These are phyloP conservation scores for Mechanitis messenoides DNA, from an alignment of 2,888 invertebrate genomes.

Conservation along the genomic window DNA sequence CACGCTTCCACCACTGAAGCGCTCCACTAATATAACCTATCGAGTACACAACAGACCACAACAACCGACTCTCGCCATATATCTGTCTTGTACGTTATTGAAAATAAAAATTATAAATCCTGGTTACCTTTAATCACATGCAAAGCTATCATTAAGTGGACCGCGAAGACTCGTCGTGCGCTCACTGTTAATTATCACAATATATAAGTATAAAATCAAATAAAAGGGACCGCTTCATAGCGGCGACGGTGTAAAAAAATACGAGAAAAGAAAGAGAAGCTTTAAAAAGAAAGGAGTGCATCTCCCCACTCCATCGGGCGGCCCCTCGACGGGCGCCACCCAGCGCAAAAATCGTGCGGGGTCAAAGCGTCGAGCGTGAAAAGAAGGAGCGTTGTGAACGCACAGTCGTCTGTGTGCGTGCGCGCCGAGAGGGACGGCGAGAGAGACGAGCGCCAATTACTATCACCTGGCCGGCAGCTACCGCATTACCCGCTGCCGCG, in stretches of 20 bases:
- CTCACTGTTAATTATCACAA: constrained; percentile 75
- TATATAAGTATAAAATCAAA: constrained; percentile 63
- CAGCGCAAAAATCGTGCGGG: constrained; percentile 80
- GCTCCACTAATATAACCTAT: constrained; percentile 47
- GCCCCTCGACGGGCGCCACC: constrained; percentile 77
- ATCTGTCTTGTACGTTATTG: constrained; percentile 38
- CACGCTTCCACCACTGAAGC: constrained; percentile 49
- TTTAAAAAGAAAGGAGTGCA: constrained; percentile 75
- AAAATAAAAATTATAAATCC: constrained; percentile 64
- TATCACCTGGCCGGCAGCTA: constrained; percentile 79
- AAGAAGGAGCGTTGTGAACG: constrained; percentile 69
- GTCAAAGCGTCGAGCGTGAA: constrained; percentile 76
- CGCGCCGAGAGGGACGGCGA: constrained; percentile 69
- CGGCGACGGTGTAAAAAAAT: constrained; percentile 72
- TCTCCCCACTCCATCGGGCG: constrained; percentile 71
- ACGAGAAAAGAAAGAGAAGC: constrained; percentile 77
- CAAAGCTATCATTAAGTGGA: constrained; percentile 71
- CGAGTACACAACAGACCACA: constrained; percentile 44
- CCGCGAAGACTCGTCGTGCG: constrained; percentile 66
- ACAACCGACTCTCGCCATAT: constrained; percentile 34
- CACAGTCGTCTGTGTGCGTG: constrained; percentile 52
- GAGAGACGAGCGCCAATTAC: constrained; percentile 73
- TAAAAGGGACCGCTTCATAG: constrained; percentile 73
- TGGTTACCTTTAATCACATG: constrained; percentile 72
- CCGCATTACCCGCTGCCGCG: constrained; percentile 79